Evolutionary conservation across 2,113 vertebrate genomes (phyloP).

Genomic region (Sapajus apella): DNA sequence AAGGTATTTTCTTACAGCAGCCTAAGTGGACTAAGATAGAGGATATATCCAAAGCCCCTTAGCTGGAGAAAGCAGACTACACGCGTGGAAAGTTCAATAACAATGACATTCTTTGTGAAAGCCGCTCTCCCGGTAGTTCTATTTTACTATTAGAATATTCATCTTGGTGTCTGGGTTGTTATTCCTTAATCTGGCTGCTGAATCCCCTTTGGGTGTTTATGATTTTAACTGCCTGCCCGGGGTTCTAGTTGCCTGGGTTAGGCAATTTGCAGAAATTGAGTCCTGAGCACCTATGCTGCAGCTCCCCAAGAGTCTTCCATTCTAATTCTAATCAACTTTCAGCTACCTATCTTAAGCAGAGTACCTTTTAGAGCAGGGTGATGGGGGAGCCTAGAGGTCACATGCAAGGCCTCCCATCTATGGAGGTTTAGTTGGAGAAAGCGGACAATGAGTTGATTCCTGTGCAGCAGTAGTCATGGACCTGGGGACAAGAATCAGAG

Average conservation of each 20-base stretch:
- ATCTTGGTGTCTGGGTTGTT: not conserved
- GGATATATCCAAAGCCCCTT: not conserved
- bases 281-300: not conserved
- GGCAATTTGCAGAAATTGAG: not conserved
- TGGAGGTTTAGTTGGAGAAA: not conserved
- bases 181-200: not conserved
- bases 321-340: not conserved
- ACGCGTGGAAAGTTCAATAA: not conserved
- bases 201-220: not conserved
- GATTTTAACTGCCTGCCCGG: not conserved
- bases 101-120: not conserved
- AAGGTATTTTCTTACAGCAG: not conserved
- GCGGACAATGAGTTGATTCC: not conserved
- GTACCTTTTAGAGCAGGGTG: not conserved
- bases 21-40: not conserved
- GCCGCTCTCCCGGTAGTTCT: not conserved
- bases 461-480: not conserved
- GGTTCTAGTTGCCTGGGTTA: not conserved
- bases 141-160: constrained; percentile 21
- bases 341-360: not conserved
- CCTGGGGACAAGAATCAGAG: not conserved
- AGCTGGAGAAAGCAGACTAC: not conserved
- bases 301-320: not conserved
- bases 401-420: not conserved
- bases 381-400: not conserved